Evolutionary conservation across 2,888 invertebrate genomes (phyloP).

Genomic region (Drosophila algonquin): DNA sequence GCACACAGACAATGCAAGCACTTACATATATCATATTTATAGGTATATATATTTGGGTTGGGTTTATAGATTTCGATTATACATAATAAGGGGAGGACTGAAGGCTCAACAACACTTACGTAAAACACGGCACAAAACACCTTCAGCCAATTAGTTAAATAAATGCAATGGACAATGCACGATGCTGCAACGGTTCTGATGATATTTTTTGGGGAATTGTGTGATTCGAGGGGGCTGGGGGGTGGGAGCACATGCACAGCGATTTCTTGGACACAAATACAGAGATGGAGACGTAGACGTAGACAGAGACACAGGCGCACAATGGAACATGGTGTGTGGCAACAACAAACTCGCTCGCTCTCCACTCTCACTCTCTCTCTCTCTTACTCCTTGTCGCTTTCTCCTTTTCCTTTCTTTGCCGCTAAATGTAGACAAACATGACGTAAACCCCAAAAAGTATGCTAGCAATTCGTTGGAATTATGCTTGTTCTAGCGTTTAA

Average conservation of each 20-base stretch:
- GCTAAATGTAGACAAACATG: constrained; percentile 61
- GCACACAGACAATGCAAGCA: constrained; percentile 41
- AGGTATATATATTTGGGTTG: constrained; percentile 4
- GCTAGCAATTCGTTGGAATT: constrained; percentile 44
- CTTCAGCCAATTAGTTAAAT: constrained; percentile 44
- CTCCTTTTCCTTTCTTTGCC: not conserved
- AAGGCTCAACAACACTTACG: constrained; percentile 61
- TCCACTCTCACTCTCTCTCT: not conserved
- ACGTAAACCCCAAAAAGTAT: constrained; percentile 77
- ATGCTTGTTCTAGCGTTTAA: constrained; percentile 20
- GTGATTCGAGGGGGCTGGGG: constrained; percentile 42
- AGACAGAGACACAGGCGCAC: constrained; percentile 19
- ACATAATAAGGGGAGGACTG: constrained; percentile 4
- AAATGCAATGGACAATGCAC: constrained; percentile 46
- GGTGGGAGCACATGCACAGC: constrained; percentile 17
- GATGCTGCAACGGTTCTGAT: constrained; percentile 40
- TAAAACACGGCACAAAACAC: constrained; percentile 52
- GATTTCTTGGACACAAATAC: constrained; percentile 42
- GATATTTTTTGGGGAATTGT: constrained; percentile 42
- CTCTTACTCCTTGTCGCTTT: not conserved
- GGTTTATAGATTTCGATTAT: not conserved
- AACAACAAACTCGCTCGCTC: not conserved
- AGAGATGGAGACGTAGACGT: constrained; percentile 26
- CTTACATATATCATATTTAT: constrained; percentile 19
- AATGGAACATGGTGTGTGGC: constrained; percentile 25